These are phyloP conservation scores for Palythoa grandis DNA, from an alignment of 92 coral and sea anemone genomes.

Conservation along the genomic window DNA sequence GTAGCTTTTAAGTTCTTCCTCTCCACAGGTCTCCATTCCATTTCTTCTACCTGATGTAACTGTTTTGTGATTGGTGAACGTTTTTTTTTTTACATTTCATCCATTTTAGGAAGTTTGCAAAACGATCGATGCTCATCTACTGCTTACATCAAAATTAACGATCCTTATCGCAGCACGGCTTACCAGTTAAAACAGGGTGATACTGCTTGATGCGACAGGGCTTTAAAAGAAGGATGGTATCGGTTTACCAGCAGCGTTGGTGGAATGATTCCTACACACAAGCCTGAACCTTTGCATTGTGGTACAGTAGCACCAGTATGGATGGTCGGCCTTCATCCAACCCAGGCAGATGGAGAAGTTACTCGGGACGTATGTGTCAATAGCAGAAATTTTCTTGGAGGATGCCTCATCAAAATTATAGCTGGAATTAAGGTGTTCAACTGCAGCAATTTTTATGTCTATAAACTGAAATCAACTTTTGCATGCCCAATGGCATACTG, in stretches of 20 bases:
- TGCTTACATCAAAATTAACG: background rate
- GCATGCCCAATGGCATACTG: background rate
- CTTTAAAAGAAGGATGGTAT: conserved; percentile 2
- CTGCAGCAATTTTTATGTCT: background rate
- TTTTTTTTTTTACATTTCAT: no score
- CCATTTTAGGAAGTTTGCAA: background rate
- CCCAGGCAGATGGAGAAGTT: background rate
- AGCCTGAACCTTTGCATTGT: background rate
- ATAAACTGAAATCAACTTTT: background rate
- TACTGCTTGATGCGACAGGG: background rate
- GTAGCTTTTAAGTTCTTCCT: no score
- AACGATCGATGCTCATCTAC: background rate
- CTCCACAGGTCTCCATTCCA: no score
- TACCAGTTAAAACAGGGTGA: background rate
- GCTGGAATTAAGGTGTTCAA: background rate
- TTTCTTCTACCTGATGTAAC: no score
- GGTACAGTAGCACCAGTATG: background rate
- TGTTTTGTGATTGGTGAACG: no score
- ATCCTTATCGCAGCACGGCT: conserved; percentile 4
- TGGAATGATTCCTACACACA: background rate
- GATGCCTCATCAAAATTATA: background rate
- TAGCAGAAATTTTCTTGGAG: background rate
- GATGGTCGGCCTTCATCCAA: background rate
- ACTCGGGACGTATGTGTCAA: background rate
- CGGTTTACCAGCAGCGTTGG: background rate